Evolutionary conservation across 2,888 invertebrate species (phyloP).

Genomic region (Epirrhoe alternata): DNA sequence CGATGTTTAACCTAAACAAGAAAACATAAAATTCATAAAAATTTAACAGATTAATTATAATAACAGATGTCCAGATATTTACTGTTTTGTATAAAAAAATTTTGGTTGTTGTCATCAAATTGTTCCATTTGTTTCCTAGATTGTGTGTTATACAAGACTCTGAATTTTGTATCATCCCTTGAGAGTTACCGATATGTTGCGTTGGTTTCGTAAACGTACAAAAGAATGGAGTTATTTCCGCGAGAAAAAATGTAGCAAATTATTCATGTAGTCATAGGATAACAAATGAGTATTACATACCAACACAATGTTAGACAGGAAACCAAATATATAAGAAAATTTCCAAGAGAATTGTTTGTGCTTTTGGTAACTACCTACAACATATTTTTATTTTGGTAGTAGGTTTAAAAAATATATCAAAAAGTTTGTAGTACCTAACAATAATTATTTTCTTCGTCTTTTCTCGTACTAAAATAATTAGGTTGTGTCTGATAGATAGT

Average conservation of each 20-base stretch:
- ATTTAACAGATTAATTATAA: too few species aligned
- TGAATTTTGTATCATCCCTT: constrained; percentile 22
- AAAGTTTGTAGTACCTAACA: too few species aligned
- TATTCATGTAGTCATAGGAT: constrained; percentile 3
- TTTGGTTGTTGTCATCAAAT: background rate
- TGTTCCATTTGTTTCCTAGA: constrained; percentile 8
- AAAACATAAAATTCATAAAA: too few species aligned
- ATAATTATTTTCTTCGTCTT: too few species aligned
- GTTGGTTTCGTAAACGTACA: constrained; percentile 6
- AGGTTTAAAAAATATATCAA: too few species aligned
- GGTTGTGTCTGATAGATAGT: too few species aligned
- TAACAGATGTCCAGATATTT: too few species aligned
- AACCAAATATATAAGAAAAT: background rate
- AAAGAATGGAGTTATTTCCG: constrained; percentile 10
- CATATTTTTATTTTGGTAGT: too few species aligned
- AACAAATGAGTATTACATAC: constrained; percentile 3
- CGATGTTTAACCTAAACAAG: too few species aligned
- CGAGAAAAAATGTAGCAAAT: constrained; percentile 9
- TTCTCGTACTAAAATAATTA: too few species aligned
- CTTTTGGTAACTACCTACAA: too few species aligned
- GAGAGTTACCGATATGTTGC: constrained; percentile 13
- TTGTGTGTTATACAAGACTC: constrained; percentile 10
- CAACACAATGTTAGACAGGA: background rate
- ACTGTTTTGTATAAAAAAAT: background rate
- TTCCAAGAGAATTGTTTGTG: too few species aligned